Evolutionary conservation across 2,888 invertebrate genomes (phyloP).

Genomic region (Eilema depressum): DNA sequence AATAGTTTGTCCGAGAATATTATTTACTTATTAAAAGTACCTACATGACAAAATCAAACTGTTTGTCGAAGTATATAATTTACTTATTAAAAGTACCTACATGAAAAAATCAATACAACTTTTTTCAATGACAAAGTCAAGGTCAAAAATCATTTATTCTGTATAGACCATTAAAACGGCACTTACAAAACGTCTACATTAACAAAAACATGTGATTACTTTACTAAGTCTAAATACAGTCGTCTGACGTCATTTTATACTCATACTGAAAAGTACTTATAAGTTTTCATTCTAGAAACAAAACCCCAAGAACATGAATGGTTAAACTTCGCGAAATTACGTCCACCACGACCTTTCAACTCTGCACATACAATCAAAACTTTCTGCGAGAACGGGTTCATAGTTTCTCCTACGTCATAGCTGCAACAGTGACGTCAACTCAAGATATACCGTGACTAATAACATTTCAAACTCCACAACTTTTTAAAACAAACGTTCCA

Average conservation of each 20-base stretch:
- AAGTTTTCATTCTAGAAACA: neutral
- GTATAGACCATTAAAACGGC: no score
- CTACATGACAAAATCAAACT: no score
- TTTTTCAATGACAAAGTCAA: no score
- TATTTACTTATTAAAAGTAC: no score
- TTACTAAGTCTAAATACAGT: no score
- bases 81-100: no score
- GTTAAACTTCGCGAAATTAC: constrained; percentile 7
- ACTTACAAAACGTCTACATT: no score
- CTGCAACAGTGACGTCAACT: constrained; percentile 7
- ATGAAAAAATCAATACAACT: no score
- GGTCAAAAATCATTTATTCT: no score
- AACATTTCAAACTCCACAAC: neutral
- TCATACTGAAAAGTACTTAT: neutral
- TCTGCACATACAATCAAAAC: constrained; percentile 16
- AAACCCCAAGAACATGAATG: neutral
- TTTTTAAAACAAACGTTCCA: constrained; percentile 13
- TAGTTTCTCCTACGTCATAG: constrained; percentile 7
- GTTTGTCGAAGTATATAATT: no score
- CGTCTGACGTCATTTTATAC: neutral
- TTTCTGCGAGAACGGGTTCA: neutral
- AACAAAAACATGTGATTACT: no score
- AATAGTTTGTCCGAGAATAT: no score
- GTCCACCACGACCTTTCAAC: neutral
- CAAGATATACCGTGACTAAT: constrained; percentile 10